Percentiles rank a stretch among this genome's conserved stretches.
phyloP scores from a whole-genome alignment of 2,888 invertebrate genomes.

The Aphodius sticticus region DNA sequence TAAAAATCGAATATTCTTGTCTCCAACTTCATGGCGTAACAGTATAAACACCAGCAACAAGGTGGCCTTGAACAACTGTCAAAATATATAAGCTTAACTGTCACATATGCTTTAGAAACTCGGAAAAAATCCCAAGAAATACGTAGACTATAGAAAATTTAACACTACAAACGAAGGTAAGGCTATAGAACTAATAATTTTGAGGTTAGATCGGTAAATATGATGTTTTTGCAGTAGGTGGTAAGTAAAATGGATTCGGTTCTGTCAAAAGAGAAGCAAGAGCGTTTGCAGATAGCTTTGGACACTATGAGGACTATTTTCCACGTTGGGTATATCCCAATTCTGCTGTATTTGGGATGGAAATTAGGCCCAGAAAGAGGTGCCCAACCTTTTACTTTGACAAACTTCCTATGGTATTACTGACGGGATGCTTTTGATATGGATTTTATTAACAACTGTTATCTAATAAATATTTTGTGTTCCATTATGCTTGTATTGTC shows the following conservation, averaged over 20 bases:
- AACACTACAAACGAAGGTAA: background rate
- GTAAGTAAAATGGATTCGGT: conserved; percentile 24
- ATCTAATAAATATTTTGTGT: background rate
- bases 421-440: conserved; percentile 16
- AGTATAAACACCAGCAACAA: background rate
- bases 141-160: background rate
- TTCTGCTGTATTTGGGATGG: conserved; percentile 47
- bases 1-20: too few species aligned
- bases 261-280: conserved; percentile 37
- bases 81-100: background rate
- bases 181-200: background rate
- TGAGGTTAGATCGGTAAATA: background rate
- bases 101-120: background rate
- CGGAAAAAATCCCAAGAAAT: background rate
- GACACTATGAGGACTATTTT: conserved; percentile 40
- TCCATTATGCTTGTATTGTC: background rate
- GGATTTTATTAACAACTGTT: background rate
- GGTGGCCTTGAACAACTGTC: background rate
- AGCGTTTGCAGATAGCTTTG: conserved; percentile 41
- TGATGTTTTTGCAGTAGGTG: background rate
- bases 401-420: conserved; percentile 48
- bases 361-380: conserved; percentile 46
- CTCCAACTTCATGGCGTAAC: too few species aligned
- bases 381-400: conserved; percentile 44
- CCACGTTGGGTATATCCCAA: conserved; percentile 46